Conservation (phyloP, 2,113 vertebrate genomes). For the Dunckerocampus dactyliophorus region DNA sequence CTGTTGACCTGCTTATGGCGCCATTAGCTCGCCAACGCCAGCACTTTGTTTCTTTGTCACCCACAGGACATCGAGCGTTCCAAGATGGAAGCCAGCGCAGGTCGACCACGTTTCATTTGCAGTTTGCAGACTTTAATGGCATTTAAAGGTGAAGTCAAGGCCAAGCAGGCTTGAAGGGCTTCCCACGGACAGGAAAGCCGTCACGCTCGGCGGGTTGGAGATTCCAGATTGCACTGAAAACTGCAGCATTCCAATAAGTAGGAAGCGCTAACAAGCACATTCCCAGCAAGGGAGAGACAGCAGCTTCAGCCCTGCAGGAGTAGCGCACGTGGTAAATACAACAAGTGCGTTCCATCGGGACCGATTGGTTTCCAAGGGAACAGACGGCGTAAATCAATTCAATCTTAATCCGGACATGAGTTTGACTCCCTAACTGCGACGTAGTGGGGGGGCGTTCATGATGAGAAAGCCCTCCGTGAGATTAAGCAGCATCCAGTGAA, state of each 20-base stretch:
- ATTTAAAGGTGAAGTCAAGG: constrained; percentile 11
- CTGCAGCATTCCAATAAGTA: constrained; percentile 1
- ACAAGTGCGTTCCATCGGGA: constrained; percentile 41
- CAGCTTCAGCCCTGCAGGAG: neutral
- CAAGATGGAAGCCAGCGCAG: too few relatives aligned
- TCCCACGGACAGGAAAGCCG: constrained; percentile 50
- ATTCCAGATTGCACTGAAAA: constrained; percentile 2
- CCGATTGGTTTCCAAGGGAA: constrained; percentile 52
- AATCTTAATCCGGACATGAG: constrained; percentile 42
- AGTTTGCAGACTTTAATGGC: neutral
- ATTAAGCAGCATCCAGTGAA: constrained; percentile 14
- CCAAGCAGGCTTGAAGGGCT: neutral
- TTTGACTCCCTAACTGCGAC: constrained; percentile 41
- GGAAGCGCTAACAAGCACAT: constrained; percentile 27
- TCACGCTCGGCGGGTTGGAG: constrained; percentile 34
- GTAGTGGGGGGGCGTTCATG: constrained; percentile 7
- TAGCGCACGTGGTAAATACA: constrained; percentile 27
- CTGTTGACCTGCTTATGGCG: constrained; percentile 36
- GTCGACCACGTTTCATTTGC: neutral
- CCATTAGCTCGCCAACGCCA: constrained; percentile 30
- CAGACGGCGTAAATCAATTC: constrained; percentile 46
- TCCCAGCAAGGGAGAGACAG: constrained; percentile 12
- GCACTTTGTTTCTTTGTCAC: constrained; percentile 16
- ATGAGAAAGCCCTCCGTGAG: constrained; percentile 20
- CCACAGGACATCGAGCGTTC: neutral